Conservation (phyloP, 2,797 vertebrate species). For the Nothura maculosa region DNA sequence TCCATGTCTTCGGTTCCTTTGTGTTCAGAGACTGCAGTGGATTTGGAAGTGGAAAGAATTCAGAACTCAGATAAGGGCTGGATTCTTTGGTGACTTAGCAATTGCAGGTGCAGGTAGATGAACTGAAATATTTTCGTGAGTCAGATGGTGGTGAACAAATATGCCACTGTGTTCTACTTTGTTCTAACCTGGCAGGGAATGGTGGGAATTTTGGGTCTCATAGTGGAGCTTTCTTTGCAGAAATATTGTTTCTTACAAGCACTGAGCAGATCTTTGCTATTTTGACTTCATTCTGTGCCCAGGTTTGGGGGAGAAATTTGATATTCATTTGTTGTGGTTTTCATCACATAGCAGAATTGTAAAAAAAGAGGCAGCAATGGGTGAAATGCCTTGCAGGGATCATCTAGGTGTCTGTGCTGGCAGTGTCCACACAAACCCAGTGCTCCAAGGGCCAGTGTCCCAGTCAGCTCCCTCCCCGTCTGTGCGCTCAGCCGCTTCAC, state of each 20-base stretch:
- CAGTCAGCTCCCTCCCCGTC: neutral
- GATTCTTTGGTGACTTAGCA: neutral
- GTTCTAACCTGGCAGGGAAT: neutral
- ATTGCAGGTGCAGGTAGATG: neutral
- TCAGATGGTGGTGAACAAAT: neutral
- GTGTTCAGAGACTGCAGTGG: neutral
- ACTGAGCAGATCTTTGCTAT: neutral
- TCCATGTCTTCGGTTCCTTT: neutral
- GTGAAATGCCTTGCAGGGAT: neutral
- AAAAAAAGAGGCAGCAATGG: neutral
- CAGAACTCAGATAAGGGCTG: neutral
- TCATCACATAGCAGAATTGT: neutral
- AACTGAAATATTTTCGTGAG: neutral
- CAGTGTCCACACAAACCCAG: neutral
- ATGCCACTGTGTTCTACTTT: neutral
- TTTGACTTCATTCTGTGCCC: neutral
- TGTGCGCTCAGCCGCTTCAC: accelerated
- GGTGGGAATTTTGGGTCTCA: accelerated
- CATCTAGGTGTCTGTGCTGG: neutral
- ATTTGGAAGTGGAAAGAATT: constrained; percentile 7
- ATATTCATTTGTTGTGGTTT: neutral
- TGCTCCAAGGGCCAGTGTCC: neutral
- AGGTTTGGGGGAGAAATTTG: neutral
- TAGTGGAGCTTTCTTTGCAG: neutral
- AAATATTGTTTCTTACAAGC: neutral